phyloP scores from a whole-genome alignment of 2,797 vertebrate species.

The Momotus momota region DNA sequence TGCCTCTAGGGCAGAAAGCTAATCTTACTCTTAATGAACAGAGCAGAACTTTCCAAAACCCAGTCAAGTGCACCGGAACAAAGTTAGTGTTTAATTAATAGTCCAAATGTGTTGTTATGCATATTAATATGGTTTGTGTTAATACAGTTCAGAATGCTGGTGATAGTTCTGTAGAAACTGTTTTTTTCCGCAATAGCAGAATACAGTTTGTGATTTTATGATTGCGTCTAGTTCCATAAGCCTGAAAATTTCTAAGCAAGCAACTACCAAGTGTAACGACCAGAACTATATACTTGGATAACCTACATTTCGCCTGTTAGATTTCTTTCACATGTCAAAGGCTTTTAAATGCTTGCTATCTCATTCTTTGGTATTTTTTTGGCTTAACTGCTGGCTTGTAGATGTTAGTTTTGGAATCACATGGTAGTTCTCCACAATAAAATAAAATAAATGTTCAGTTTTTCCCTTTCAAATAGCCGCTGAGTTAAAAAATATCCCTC shows the following conservation, averaged over 20 bases:
- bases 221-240: not conserved
- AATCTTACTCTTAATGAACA: not conserved
- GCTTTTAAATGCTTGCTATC: constrained; percentile 3
- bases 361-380: not conserved
- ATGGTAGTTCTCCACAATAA: not conserved
- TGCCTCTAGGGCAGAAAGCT: constrained; percentile 59
- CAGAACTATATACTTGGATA: not conserved
- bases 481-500: constrained; percentile 18
- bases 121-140: not conserved
- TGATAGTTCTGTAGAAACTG: not conserved
- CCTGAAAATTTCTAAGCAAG: not conserved
- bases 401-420: constrained; percentile 30
- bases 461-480: constrained; percentile 3
- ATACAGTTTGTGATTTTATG: not conserved
- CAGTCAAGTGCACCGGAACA: not conserved
- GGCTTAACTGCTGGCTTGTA: not conserved
- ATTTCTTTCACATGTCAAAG: not conserved
- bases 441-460: not conserved
- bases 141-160: not conserved
- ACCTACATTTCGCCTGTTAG: not conserved
- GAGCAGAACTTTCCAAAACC: constrained; percentile 30
- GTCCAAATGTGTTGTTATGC: not conserved
- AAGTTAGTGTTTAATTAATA: constrained; percentile 24
- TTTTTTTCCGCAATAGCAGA: not conserved
- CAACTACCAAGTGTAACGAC: not conserved